Evolutionary conservation across 1,140 invertebrate genomes (phyloP).

Genomic region (Drosophila sulfurigaster): DNA sequence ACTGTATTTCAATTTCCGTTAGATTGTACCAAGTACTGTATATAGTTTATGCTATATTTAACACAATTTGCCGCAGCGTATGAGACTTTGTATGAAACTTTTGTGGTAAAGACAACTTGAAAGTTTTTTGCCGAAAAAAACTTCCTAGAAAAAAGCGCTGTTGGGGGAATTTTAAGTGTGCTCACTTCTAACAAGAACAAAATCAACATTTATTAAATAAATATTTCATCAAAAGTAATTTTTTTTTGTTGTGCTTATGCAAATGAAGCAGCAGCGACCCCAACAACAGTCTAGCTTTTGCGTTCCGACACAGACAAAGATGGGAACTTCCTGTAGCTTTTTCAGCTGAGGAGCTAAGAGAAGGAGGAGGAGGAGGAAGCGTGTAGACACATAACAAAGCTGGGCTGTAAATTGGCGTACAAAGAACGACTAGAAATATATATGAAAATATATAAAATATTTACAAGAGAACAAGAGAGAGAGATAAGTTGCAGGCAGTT

Average conservation of each 20-base stretch:
- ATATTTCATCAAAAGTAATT: slow-evolving; percentile 35
- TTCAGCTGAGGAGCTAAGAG: too few relatives aligned
- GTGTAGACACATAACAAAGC: slow-evolving; percentile 2
- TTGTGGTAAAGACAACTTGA: slow-evolving; percentile 4
- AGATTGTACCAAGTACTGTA: slow-evolving; percentile 10
- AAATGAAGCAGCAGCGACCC: slow-evolving; percentile 14
- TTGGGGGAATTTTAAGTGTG: slow-evolving; percentile 1
- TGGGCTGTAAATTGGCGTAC: slow-evolving; percentile 13
- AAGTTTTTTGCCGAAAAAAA: slow-evolving; percentile 8
- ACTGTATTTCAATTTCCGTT: slow-evolving; percentile 28
- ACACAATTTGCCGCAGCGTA: not conserved
- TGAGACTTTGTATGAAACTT: slow-evolving; percentile 11
- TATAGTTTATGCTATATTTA: slow-evolving; percentile 20
- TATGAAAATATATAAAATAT: slow-evolving; percentile 15
- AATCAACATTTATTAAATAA: slow-evolving; percentile 41
- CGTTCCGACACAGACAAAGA: not conserved
- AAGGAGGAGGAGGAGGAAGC: not conserved
- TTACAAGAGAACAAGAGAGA: not conserved
- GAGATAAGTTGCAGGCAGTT: not conserved
- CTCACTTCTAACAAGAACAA: not conserved
- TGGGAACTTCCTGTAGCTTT: slow-evolving; percentile 16
- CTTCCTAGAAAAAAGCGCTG: not conserved
- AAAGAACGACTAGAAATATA: slow-evolving; percentile 11
- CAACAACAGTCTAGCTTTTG: not conserved
- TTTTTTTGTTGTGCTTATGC: slow-evolving; percentile 23